Base-by-base conservation (phyloP, 1,140 invertebrate genomes). In the Varroa destructor region DNA sequence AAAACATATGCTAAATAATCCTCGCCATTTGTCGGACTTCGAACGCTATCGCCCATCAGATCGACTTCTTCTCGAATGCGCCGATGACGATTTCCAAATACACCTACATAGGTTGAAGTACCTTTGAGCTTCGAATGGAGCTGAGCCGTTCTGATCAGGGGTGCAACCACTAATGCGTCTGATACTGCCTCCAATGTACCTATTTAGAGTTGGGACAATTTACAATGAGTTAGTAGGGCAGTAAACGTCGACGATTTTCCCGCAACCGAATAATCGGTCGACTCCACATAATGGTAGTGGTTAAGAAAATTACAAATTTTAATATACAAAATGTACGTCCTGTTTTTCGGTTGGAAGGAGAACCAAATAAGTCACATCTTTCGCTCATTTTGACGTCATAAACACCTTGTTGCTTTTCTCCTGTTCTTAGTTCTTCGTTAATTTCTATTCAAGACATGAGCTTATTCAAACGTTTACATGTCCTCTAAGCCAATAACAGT, bases 1-100 rank as follows among this genome's bases (percentile, higher is more conserved):
- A 91, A 87, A 57, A 85, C 77, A 73, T 81, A 83, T 4, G 81
- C 78, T 58, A 84, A 72, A 73, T 84, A 83, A 83, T 74, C 87
- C 84, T 77, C 89, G 3, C 92, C 46, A 51, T 8, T 88, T 86
- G 75, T 89, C 87, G 77, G 89, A 87, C 1, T 78, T 78, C 74
- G 75, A 4, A 75, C 61, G 71, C 46, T 51, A 51, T 51, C 46
- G 8, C 42, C 42, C 37, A 8, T 6, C 42, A 87, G 1, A 71
- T 51, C 46, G 46, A 51, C 46, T 51, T 51, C 46, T 51, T 51
- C 46, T 51, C 46, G 46, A 8, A 51, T 4, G 83, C 82, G 71
- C 87, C 86, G 75, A 85, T 86, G 64, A 83, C 82, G 56, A 83
- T 79, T 74, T 3, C 46, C 46, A 81, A 78, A 4, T 14, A 78